Base-by-base conservation (phyloP, 2,888 invertebrate species). In the Iphiclides podalirius region DNA sequence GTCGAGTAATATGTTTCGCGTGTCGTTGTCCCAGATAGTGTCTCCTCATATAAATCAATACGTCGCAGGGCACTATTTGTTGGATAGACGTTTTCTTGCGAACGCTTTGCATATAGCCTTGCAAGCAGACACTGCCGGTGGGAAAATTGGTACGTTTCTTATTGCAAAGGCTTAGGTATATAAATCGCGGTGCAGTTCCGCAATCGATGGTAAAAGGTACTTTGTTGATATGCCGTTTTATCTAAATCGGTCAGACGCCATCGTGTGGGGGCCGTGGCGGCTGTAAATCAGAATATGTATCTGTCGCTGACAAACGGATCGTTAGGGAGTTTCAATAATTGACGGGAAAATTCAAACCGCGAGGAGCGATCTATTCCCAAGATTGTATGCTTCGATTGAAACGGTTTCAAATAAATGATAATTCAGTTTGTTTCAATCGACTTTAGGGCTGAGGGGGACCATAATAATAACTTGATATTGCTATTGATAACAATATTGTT, bases 201-300 rank as follows among this genome's bases (percentile, higher is more conserved):
- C 39, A 40, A 55, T 0, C 13, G n/a, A n/a, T 35, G 47, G 52
- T 61, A 60, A 44, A 42, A 26, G 48, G 20, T 47, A 47, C 42
- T 49, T 47, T 59, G 66, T 63, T 57, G 53, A 59, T 59, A 61
- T 62, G 63, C 61, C 66, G 72, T 73, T 75, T 78, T 75, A 74
- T 79, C 76, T 78, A 75, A 79, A 78, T 80, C 78, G 79, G 80
- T 77, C 78, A 77, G 61, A 60, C 57, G 63, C 64, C 75, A 64
- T 77, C 79, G 76, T 79, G 79, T 79, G 79, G 75, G 79, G 78
- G 79, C 76, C 65, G 67, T 41, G 53, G 61, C 55, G 57, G 67
- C 63, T 70, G 67, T 78, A 73, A 76, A 77, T 75, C 75, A 72
- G 66, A 65, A 66, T 72, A 70, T 75, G 69, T 76, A 69, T 70